Evolutionary conservation across 2,113 vertebrate species (phyloP).

Genomic region (Enhydra lutris): DNA sequence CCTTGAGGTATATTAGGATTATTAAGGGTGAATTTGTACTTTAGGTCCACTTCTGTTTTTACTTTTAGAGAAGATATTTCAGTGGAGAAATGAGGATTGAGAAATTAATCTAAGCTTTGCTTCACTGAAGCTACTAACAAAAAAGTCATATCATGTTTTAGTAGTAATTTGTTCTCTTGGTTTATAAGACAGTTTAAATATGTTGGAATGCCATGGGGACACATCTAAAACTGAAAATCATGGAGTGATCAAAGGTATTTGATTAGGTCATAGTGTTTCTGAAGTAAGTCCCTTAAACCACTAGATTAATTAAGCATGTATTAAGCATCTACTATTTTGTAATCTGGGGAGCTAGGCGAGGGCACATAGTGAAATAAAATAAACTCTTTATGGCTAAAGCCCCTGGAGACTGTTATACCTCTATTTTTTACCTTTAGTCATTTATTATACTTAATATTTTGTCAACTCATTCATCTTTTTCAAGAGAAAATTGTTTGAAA

Average conservation of each 20-base stretch:
- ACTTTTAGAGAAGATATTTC: background rate
- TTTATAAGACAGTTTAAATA: background rate
- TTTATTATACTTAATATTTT: background rate
- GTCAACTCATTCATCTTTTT: background rate
- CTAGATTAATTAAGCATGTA: background rate
- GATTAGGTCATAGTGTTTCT: background rate
- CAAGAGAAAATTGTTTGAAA: background rate
- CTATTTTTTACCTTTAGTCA: background rate
- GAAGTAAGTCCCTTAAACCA: background rate
- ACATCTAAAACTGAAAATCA: background rate
- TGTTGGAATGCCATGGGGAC: background rate
- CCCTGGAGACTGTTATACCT: background rate
- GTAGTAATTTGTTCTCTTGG: background rate
- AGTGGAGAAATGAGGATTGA: background rate
- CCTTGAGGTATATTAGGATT: background rate
- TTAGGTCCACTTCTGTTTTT: background rate
- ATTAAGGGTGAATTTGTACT: slow-evolving; percentile 5
- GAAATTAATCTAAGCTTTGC: background rate
- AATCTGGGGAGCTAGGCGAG: background rate
- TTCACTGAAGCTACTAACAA: background rate
- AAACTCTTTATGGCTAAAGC: background rate
- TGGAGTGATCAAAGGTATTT: background rate
- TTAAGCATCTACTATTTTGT: background rate
- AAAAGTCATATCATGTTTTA: background rate
- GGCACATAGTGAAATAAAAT: background rate